Base-by-base conservation (phyloP, 2,888 invertebrate species). In the Pseudococcus viburni region DNA sequence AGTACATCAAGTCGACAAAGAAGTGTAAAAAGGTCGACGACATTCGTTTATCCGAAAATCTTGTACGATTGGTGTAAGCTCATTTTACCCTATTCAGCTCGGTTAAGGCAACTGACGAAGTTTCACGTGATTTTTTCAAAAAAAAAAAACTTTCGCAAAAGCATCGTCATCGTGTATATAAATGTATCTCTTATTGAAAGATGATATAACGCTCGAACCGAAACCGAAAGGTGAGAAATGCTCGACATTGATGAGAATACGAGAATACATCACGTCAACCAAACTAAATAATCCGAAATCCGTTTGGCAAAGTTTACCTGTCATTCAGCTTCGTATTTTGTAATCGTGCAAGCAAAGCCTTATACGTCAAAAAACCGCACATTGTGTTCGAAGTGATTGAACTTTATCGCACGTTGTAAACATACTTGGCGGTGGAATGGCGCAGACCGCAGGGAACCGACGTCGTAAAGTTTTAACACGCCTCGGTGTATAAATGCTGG, bases 231-330 rank as follows among this genome's bases (percentile, higher is more conserved):
- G 19, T 59, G 59, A 59, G 19, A 19, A 12, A 17, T n/a, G 15
- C 5, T 55, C 55, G 55, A 55, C 55, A 17, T 55, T 55, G 55
- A 55, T 19, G 59, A n/a, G 59, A 59, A 59, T 59, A 59, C 6
- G 59, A n/a, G 59, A 59, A 59, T 59, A 59, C 6, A 19, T 19
- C n/a, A 7, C 59, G 59, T 59, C 59, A 19, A 59, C 59, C 5
- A 7, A 59, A 59, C 5, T 6, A 19, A 59, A 19, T 59, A 59
- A 59, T 59, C n/a, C 59, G 59, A 59, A 73, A 73, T 73, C 9
- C 68, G 33, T 73, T 73, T 59, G 19, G 68, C 9, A 26, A 73
- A 73, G 68, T 73, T 73, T 73, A 73, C 68, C 33, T 73, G 33
- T 73, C 33, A 64, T 22, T 19, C 19, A 33, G 26, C 1, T 9